Evolutionary conservation across 2,113 vertebrate species (phyloP), one percentile per base, ranked within the genome.

Genomic region (Enhydra lutris): DNA sequence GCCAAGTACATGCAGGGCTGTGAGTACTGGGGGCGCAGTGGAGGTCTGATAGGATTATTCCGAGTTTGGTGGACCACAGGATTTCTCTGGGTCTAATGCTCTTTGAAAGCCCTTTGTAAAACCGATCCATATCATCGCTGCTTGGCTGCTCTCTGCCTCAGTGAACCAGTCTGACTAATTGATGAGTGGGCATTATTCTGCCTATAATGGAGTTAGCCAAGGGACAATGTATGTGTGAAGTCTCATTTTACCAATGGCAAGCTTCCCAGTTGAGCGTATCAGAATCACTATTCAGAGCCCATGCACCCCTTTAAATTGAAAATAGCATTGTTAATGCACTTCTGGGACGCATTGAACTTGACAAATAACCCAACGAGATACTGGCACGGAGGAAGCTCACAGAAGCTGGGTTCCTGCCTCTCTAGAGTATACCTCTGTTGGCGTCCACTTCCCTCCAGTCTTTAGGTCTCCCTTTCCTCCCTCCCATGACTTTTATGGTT

Each of bases 241-340:
- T 83, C 92, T 97, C 91, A 84, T 95, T 97, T 97, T 95, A 69
- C 79, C 50, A 50, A 69, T 88, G 94, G 81, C 91, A 91, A 59
- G 47, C 91, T 96, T 98, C 95, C 82, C 87, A 79, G 9, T 34
- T 92, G 7, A 2, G 71, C 83, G 17, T 36, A 57, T 61, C 61
- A 81, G 67, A 94, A 90, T 63, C 95, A 80, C 47, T 87, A 55
- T 47, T 81, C 61, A 0, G 57, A 97, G 69, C 39, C 71, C 73
- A 45, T 24, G 29, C 0, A 1, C 61, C 20, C 84, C 0, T 0
- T 57, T 69, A 97, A 4, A 1, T 87, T n/a, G 93, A 88, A 90
- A 31, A 0, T 73, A 0, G 0, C 23, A 36, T 34, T 89, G 71
- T 61, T 98, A 86, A 92, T 65, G 26, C 6, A 23, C 1, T n/a